Base-by-base conservation (phyloP, 2,113 vertebrate genomes). In the Tympanuchus pallidicinctus region DNA sequence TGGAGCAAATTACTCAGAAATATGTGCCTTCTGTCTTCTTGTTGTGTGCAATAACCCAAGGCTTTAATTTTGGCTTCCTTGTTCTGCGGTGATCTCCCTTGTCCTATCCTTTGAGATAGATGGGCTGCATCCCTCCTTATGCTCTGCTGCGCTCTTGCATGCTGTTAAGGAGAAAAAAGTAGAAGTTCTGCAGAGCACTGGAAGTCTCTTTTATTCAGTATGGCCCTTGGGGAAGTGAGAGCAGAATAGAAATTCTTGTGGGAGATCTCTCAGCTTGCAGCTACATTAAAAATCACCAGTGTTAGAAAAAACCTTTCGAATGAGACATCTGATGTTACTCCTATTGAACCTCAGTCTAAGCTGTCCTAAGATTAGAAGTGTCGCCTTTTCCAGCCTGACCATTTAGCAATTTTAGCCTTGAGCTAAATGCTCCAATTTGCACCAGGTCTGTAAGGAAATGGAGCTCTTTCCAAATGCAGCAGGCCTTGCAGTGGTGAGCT, bases 211-310 rank as follows among this genome's bases (percentile, higher is more conserved):
- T 34, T 48, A 32, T 66, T 57, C 82, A 69, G 15, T 34, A 48
- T 14, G 19, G 36, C 40, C 43, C 63, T 56, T 3, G 0, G 13
- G 74, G 60, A 84, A 59, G 28, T 1, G 4, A 52, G 43, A 52
- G 17, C 19, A 77, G 24, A 57, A n/a, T 42, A 82, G 73, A 77
- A 86, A 91, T 94, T 95, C 71, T 73, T 38, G 20, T 63, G 8
- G 63, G 1, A 0, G 56, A 27, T 4, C 3, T 87, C 79, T 82
- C 74, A 77, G 40, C 69, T 93, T 3, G 2, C 54, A 80, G 72
- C n/a, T 36, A 54, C 36, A 16, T 43, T 40, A 73, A 70, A 66
- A 92, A 50, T 48, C 18, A 67, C 15, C 1, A 0, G 10, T 45
- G 48, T 70, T 56, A 50, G 19, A 42, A 77, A 59, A 85, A 88